A percentile compares a stretch with the other conserved stretches of the same genome.
Conservation (phyloP, 2,888 invertebrate species). For the Trachelus stipa region DNA sequence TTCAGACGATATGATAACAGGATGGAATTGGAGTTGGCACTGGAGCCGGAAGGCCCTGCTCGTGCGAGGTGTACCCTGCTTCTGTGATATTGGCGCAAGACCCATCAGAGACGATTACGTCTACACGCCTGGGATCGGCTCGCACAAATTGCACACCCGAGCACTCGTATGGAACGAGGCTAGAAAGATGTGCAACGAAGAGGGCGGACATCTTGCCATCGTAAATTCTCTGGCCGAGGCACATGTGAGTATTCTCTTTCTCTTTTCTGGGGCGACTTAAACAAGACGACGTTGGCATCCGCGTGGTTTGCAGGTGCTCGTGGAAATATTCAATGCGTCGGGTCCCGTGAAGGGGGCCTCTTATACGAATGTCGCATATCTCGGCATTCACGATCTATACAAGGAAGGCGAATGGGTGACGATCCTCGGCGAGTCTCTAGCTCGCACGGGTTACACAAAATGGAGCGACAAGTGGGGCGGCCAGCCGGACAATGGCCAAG, state of each 20-base stretch:
- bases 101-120: slow-evolving; percentile 49
- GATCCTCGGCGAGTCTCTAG: slow-evolving; percentile 54
- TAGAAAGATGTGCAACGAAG: slow-evolving; percentile 54
- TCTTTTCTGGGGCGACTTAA: no score
- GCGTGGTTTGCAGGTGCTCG: slow-evolving; percentile 31
- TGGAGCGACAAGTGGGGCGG: slow-evolving; percentile 59
- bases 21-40: no score
- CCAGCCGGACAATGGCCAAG: slow-evolving; percentile 58
- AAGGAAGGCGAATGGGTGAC: slow-evolving; percentile 60
- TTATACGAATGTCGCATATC: slow-evolving; percentile 45
- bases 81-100: neutral
- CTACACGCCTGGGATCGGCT: slow-evolving; percentile 50
- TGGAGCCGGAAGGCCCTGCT: neutral
- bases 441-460: slow-evolving; percentile 57
- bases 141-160: slow-evolving; percentile 52
- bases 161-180: slow-evolving; percentile 52
- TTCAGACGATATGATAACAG: no score
- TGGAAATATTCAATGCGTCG: slow-evolving; percentile 42
- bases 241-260: slow-evolving; percentile 28
- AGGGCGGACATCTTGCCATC: slow-evolving; percentile 54
- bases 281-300: no score
- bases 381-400: slow-evolving; percentile 57
- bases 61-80: neutral
- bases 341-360: slow-evolving; percentile 45
- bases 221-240: slow-evolving; percentile 44